A percentile compares a stretch with the other conserved stretches of the same genome.
Conservation (phyloP, 2,113 vertebrate species). For the Felis chaus region DNA sequence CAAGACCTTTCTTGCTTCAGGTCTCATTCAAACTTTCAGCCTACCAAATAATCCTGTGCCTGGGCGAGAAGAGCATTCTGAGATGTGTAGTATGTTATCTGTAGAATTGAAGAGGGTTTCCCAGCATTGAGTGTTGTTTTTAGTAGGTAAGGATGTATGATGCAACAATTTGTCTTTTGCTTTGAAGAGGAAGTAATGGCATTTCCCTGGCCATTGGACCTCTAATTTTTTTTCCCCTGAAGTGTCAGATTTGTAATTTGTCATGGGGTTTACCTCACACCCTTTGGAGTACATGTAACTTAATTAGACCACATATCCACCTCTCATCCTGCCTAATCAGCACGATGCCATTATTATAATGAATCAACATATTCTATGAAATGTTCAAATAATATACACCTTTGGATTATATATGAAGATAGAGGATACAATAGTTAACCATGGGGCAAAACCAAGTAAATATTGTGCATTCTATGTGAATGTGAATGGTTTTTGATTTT, state of each 20-base stretch:
- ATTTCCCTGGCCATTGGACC: accelerated
- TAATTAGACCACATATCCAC: neutral
- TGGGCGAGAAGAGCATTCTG: neutral
- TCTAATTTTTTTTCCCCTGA: neutral
- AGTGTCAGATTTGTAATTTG: neutral
- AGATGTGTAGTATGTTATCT: neutral
- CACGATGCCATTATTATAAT: neutral
- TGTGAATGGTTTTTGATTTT: neutral
- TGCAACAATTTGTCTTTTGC: neutral
- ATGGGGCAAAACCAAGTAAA: neutral
- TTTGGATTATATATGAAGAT: neutral
- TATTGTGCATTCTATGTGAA: neutral
- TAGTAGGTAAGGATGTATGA: neutral
- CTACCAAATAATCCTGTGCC: neutral
- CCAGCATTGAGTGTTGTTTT: neutral
- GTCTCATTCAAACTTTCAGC: neutral
- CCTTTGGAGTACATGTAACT: neutral
- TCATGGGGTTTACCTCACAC: neutral
- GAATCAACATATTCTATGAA: neutral
- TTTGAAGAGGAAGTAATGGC: neutral
- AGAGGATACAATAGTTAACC: neutral
- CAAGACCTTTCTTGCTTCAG: neutral
- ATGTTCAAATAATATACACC: neutral
- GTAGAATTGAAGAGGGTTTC: neutral
- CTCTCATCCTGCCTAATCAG: neutral